Base-by-base conservation (phyloP, 2,113 vertebrate species). In the Myotis yumanensis region DNA sequence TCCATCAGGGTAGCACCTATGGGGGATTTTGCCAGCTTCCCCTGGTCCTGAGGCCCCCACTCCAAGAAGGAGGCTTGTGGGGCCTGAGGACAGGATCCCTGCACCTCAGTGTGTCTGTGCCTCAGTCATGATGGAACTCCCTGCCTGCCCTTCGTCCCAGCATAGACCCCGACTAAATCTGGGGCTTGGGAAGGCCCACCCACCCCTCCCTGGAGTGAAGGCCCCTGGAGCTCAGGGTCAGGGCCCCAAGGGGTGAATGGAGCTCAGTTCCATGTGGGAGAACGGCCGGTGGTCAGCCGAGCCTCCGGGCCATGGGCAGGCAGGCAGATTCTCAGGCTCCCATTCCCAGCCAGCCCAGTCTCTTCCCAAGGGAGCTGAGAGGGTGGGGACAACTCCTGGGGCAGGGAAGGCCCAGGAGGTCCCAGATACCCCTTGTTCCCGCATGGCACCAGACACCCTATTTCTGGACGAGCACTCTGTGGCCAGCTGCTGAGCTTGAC, bases 401-500 rank as follows among this genome's bases (percentile, higher is more conserved):
- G 46, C 76, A 35, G 51, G 51, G 46, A 32, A 28, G 59, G 20
- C 12, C 17, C 40, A 32, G 51, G 28, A 62, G 7, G 37, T 72
- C 20, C 66, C 28, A 3, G 43, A 83, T 7, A 14, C 11, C 35
- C 28, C 11, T 76, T 89, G n/a, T 93, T n/a, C 87, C 16, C 91
- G n/a, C 69, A 32, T 80, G 4, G 22, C 72, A 0, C 71, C 96
- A 99, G 99, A 99, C 99, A 0, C 99, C 99, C 0, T 99, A 99
- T 95, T 99, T 99, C 98, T 99, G 99, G 99, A 99, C 97, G 11
- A 99, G 98, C 64, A 99, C 98, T 52, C 98, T 99, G 91, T 99
- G 99, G 99, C 99, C 99, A 0, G 98, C 99, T 12, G 98, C 99
- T 0, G 99, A 99, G 96, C 97, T 99, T 85, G 99, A 99, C 96